Evolutionary conservation across 2,113 vertebrate genomes (phyloP).

Genomic region (Hypanus sabinus): DNA sequence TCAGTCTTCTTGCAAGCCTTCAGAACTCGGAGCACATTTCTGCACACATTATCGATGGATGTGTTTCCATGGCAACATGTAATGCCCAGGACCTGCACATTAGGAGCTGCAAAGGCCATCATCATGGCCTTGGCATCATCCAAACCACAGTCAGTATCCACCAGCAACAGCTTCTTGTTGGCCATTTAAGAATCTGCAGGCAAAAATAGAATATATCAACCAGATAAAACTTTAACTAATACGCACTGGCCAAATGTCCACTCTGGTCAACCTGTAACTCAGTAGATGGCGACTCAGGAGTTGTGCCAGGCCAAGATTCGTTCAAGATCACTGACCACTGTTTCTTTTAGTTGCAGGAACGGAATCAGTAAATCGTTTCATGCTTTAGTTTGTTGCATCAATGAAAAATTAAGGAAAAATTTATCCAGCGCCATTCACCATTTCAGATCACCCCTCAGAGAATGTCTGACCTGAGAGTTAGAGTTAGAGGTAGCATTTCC

Average conservation of each 20-base stretch:
- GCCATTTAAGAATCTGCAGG: constrained; percentile 44
- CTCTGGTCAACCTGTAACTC: background rate
- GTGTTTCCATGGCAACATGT: constrained; percentile 64
- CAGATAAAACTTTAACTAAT: background rate
- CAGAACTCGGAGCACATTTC: constrained; percentile 58
- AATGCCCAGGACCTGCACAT: constrained; percentile 56
- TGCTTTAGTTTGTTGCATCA: background rate
- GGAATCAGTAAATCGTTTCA: background rate
- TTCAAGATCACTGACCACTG: background rate
- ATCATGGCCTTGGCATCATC: constrained; percentile 67
- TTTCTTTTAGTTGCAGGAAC: background rate
- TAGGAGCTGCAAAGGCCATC: constrained; percentile 56
- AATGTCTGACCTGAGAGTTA: too few species aligned
- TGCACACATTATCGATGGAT: constrained; percentile 61
- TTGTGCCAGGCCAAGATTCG: too few species aligned
- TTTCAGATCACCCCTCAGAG: background rate
- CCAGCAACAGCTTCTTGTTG: constrained; percentile 51
- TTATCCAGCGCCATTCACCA: background rate
- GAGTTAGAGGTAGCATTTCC: too few species aligned
- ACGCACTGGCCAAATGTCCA: background rate
- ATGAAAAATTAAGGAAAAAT: too few species aligned
- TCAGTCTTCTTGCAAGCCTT: constrained; percentile 52
- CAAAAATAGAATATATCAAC: background rate
- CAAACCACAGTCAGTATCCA: constrained; percentile 64
- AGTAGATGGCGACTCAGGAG: too few species aligned